Conservation (phyloP, 35 echinoderm and acorn worm species). For the Ophiothrix spiculata region DNA sequence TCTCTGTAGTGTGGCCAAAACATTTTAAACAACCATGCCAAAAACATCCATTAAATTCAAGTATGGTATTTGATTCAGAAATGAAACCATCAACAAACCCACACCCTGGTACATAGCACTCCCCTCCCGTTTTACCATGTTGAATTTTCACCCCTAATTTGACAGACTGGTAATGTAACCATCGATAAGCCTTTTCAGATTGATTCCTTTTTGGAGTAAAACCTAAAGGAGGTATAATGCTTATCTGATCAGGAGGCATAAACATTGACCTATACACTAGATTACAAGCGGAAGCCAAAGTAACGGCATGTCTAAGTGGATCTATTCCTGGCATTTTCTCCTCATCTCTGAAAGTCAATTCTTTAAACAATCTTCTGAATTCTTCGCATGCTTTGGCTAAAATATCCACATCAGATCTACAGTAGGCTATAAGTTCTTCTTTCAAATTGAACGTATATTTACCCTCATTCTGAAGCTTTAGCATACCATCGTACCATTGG, state of each 20-base stretch:
- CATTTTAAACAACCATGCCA: constrained; percentile 58
- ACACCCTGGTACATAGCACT: not conserved
- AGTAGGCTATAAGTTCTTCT: constrained; percentile 44
- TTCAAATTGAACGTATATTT: constrained; percentile 39
- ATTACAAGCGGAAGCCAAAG: constrained; percentile 76
- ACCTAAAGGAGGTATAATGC: constrained; percentile 21
- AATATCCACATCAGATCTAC: constrained; percentile 53
- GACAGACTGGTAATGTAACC: constrained; percentile 6
- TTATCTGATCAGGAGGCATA: constrained; percentile 28
- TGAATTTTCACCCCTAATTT: constrained; percentile 33
- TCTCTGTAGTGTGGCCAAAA: constrained; percentile 3
- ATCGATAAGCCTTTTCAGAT: constrained; percentile 24
- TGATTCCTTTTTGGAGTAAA: constrained; percentile 13
- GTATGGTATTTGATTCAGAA: not conserved
- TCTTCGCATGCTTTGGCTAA: constrained; percentile 32
- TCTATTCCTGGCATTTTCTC: not conserved
- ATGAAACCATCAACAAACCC: constrained; percentile 36
- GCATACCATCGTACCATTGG: constrained; percentile 40
- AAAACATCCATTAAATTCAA: constrained; percentile 40
- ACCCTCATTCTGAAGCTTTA: not conserved
- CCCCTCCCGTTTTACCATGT: constrained; percentile 46
- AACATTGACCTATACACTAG: constrained; percentile 45
- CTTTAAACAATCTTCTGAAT: constrained; percentile 45
- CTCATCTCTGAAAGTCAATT: not conserved
- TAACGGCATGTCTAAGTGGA: constrained; percentile 45